Evolutionary conservation across 2,888 invertebrate species (phyloP).

Genomic region (Dermolepida albohirtum): DNA sequence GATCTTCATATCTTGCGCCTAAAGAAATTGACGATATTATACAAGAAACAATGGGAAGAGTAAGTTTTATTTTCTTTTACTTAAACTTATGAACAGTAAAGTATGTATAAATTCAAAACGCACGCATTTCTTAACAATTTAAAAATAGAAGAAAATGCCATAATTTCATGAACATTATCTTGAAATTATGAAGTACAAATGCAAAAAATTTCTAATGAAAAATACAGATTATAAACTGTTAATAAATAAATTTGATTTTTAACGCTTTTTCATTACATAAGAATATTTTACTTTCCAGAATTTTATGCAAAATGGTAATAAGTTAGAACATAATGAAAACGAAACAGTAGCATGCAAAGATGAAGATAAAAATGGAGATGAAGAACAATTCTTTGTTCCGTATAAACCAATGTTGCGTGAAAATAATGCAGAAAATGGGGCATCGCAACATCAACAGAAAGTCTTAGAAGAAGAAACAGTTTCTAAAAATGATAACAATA

Average conservation of each 20-base stretch:
- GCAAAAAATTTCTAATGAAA: too few species aligned
- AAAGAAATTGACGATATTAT: slow-evolving; percentile 51
- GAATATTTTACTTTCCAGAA: too few species aligned
- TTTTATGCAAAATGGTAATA: too few species aligned
- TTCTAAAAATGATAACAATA: neutral
- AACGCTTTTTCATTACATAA: too few species aligned
- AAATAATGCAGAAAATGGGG: neutral
- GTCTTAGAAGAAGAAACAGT: neutral
- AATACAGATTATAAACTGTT: too few species aligned
- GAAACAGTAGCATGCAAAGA: slow-evolving; percentile 11
- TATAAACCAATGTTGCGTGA: neutral
- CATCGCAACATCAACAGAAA: neutral
- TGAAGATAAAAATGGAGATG: slow-evolving; percentile 5
- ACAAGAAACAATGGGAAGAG: slow-evolving; percentile 46
- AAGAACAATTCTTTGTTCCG: neutral
- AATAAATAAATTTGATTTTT: too few species aligned
- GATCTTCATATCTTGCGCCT: slow-evolving; percentile 46
- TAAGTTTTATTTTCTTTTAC: slow-evolving; percentile 36
- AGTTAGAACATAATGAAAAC: neutral
- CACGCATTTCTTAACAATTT: too few species aligned
- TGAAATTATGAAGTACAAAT: too few species aligned
- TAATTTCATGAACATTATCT: too few species aligned
- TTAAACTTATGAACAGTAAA: too few species aligned
- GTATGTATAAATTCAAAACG: too few species aligned
- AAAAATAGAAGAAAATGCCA: too few species aligned